Evolutionary conservation across 37 sponge, comb jelly and placozoan species (phyloP).

Genomic region (Geodia barretti): DNA sequence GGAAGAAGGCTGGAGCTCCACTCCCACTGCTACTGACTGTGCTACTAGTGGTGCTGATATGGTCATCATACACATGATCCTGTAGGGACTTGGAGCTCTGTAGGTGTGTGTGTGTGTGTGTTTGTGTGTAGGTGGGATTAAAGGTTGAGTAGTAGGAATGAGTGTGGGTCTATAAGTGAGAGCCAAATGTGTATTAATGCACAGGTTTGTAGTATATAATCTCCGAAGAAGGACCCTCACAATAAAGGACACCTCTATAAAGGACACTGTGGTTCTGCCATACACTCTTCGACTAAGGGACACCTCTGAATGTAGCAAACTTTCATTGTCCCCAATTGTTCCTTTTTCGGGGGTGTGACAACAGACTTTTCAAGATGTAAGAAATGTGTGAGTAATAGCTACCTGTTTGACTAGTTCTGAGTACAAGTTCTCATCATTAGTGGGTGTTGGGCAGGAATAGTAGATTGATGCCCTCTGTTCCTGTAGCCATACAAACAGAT

Average conservation of each 20-base stretch:
- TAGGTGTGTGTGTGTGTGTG: slow-evolving; percentile 43
- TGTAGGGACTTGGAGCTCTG: neutral
- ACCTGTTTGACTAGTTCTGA: neutral
- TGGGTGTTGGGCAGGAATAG: neutral
- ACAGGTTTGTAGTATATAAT: slow-evolving; percentile 4
- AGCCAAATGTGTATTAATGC: neutral
- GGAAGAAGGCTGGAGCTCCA: neutral
- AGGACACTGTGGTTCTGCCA: neutral
- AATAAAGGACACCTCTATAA: no score
- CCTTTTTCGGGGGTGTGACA: no score
- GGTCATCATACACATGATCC: neutral
- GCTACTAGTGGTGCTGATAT: neutral
- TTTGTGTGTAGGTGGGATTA: slow-evolving; percentile 25
- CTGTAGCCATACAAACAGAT: neutral
- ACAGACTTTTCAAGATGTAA: no score
- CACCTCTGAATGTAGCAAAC: neutral
- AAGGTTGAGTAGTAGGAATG: slow-evolving; percentile 20
- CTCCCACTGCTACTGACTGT: neutral
- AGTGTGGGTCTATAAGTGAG: slow-evolving; percentile 10
- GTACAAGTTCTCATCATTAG: neutral
- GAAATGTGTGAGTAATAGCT: no score
- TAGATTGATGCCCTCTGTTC: neutral
- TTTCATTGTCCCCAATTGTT: no score
- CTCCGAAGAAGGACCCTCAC: no score
- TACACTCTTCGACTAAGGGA: no score